Conservation (phyloP, 2,113 vertebrate species). For the Megaleporinus macrocephalus region DNA sequence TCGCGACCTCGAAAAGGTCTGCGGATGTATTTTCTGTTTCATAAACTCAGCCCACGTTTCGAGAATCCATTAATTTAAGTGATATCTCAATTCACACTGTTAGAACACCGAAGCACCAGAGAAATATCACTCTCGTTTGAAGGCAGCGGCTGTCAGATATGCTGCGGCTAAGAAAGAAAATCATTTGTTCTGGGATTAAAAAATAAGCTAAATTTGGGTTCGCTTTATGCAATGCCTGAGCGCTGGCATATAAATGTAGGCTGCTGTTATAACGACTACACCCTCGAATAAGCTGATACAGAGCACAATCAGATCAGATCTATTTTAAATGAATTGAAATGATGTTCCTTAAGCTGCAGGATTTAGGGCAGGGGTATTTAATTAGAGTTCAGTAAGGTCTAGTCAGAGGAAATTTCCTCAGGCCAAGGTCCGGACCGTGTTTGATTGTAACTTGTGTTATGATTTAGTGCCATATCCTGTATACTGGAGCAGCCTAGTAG, state of each 20-base stretch:
- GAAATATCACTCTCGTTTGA: conserved; percentile 4
- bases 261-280: no score
- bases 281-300: conserved; percentile 1
- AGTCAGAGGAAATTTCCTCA: no score
- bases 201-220: no score
- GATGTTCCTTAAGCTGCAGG: neutral
- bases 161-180: neutral
- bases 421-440: no score
- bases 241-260: no score
- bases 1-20: neutral
- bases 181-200: neutral
- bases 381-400: no score
- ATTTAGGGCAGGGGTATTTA: neutral
- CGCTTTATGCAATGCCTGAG: no score
- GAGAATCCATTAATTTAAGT: neutral
- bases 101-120: neutral
- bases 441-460: no score
- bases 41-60: neutral
- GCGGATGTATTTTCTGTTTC: neutral
- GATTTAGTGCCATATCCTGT: no score
- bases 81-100: neutral
- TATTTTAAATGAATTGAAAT: neutral
- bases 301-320: no score
- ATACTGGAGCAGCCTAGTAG: no score
- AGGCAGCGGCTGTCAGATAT: neutral